These are phyloP conservation scores for Chrysogorgia sp. DNA, from an alignment of 92 coral and sea anemone genomes.

Conservation along the genomic window DNA sequence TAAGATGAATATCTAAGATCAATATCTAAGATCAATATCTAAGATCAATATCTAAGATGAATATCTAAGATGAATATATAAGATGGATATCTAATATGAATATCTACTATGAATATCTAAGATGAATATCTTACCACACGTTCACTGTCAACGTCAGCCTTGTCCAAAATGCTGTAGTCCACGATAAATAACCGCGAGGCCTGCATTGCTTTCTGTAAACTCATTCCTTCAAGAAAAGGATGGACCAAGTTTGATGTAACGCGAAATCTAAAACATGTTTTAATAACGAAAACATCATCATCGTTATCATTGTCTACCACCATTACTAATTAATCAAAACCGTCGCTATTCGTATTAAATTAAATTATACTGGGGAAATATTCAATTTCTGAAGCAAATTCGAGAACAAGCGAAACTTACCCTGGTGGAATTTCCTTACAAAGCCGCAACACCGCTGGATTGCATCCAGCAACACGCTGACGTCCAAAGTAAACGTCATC, in stretches of 20 bases:
- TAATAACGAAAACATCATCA: too few relatives aligned
- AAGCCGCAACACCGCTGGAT: conserved; percentile 80
- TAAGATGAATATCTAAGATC: too few relatives aligned
- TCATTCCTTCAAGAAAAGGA: conserved; percentile 84
- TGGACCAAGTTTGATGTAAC: conserved; percentile 79
- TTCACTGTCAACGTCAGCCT: conserved; percentile 66
- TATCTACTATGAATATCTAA: too few relatives aligned
- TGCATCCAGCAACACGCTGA: conserved; percentile 86
- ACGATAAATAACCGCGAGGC: conserved; percentile 74
- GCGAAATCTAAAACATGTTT: conserved; percentile 60
- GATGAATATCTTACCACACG: conserved; percentile 51
- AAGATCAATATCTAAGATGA: too few relatives aligned
- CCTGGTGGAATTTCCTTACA: conserved; percentile 75
- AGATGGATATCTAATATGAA: too few relatives aligned
- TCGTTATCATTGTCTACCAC: too few relatives aligned
- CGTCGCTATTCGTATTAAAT: too few relatives aligned
- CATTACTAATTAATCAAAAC: too few relatives aligned
- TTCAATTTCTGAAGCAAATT: too few relatives aligned
- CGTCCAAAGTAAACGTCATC: conserved; percentile 91
- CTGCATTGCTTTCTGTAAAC: conserved; percentile 68
- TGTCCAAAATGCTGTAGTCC: conserved; percentile 67
- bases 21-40: too few relatives aligned
- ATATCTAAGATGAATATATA: too few relatives aligned
- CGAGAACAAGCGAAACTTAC: conserved; percentile 48
- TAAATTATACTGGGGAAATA: too few relatives aligned